These are phyloP conservation scores for Callospermophilus lateralis DNA, from an alignment of 2,113 vertebrate species.

Conservation along the genomic window DNA sequence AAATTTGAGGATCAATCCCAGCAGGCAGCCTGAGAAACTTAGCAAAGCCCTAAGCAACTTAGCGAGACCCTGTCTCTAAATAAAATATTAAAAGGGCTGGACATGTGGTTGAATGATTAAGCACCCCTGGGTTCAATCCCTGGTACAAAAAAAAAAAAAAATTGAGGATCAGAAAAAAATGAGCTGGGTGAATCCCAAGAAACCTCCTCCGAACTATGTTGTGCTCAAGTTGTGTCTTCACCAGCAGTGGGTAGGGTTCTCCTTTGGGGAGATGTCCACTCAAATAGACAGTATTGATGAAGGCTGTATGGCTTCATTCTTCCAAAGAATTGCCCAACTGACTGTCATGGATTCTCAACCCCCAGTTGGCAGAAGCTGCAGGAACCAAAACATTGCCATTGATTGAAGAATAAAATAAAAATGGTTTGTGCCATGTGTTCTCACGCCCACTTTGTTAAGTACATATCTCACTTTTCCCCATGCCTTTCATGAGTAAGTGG, in stretches of 20 bases:
- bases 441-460: background rate
- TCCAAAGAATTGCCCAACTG: background rate
- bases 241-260: background rate
- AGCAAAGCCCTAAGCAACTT: too few relatives aligned
- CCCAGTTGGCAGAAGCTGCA: background rate
- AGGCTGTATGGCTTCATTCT: background rate
- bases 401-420: background rate
- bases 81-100: too few relatives aligned
- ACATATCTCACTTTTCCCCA: background rate
- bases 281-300: background rate
- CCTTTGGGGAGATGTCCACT: background rate
- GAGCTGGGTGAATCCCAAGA: background rate
- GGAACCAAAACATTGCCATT: background rate
- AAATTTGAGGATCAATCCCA: background rate
- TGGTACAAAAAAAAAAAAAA: background rate
- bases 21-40: too few relatives aligned
- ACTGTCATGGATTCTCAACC: background rate
- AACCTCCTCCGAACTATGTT: background rate
- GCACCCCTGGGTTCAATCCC: too few relatives aligned
- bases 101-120: too few relatives aligned
- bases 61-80: too few relatives aligned
- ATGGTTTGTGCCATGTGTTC: background rate
- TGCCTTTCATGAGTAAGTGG: background rate
- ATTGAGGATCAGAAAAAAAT: background rate
- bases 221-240: background rate